Evolutionary conservation across 2,797 vertebrate species (phyloP).

Genomic region (Columba guinea): DNA sequence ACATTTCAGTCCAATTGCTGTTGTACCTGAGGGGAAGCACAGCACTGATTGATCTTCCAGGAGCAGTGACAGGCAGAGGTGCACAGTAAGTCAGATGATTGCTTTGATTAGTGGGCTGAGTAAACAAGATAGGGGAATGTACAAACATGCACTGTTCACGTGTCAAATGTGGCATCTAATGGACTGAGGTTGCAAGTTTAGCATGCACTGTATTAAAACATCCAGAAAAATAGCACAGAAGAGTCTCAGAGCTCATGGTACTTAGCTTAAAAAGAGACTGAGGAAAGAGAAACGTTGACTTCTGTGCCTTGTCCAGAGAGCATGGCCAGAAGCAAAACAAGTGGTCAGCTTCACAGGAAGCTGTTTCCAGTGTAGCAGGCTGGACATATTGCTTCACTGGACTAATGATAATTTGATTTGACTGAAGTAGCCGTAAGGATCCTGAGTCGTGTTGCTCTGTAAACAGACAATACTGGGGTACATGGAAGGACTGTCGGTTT

Average conservation of each 20-base stretch:
- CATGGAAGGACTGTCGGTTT: background rate
- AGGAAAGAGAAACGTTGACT: background rate
- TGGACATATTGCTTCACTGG: background rate
- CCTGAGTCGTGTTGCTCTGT: background rate
- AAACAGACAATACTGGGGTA: background rate
- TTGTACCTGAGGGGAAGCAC: background rate
- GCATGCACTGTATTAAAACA: background rate
- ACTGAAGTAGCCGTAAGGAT: background rate
- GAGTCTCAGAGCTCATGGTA: background rate
- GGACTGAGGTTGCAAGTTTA: background rate
- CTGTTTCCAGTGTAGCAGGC: background rate
- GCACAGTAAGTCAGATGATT: background rate
- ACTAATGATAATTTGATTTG: background rate
- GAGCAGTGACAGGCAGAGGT: background rate
- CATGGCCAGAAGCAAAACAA: background rate
- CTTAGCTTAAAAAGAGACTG: background rate
- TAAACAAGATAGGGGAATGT: background rate
- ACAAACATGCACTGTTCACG: background rate
- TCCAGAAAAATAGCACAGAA: background rate
- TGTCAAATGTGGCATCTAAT: rapidly evolving
- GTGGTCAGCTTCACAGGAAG: background rate
- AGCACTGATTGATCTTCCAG: background rate
- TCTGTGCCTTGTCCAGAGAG: background rate
- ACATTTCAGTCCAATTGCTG: background rate
- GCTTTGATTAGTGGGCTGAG: background rate